These are phyloP conservation scores for Eupeodes latifasciatus DNA, from an alignment of 2,888 invertebrate species.

Conservation along the genomic window DNA sequence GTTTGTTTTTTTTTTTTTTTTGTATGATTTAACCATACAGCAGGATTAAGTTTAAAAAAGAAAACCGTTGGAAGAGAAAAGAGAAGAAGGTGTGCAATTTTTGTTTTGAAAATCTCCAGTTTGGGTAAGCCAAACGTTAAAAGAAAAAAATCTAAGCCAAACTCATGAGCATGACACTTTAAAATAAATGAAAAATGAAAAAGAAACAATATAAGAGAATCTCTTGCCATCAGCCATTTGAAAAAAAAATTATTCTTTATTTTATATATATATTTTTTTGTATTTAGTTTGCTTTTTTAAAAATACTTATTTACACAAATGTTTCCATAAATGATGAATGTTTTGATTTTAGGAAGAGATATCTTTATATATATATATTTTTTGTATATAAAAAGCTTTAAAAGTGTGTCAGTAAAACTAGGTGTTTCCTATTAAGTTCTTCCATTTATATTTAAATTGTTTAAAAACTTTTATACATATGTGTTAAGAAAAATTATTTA, in stretches of 20 bases:
- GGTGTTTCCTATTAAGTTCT: constrained; percentile 72
- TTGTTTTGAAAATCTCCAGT: constrained; percentile 69
- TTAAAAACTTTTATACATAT: constrained; percentile 34
- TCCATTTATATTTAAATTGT: constrained; percentile 58
- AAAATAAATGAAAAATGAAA: neutral
- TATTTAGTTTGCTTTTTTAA: constrained; percentile 16
- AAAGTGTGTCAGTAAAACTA: constrained; percentile 75
- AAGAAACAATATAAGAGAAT: constrained; percentile 57
- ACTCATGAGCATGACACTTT: constrained; percentile 64
- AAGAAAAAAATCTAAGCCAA: constrained; percentile 44
- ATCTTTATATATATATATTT: constrained; percentile 27
- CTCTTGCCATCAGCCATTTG: constrained; percentile 69
- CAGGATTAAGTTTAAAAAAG: constrained; percentile 42
- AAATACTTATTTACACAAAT: constrained; percentile 26
- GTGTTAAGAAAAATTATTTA: neutral
- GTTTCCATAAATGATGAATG: neutral
- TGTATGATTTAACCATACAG: constrained; percentile 29
- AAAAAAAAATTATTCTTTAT: constrained; percentile 12
- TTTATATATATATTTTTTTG: neutral
- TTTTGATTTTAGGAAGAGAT: constrained; percentile 35
- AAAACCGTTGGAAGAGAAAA: neutral
- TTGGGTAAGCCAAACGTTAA: constrained; percentile 73
- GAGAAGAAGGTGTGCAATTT: constrained; percentile 81
- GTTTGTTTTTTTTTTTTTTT: neutral
- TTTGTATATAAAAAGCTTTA: constrained; percentile 74